Base-by-base conservation (phyloP, 1,140 invertebrate genomes). In the Glossosoma conforme region DNA sequence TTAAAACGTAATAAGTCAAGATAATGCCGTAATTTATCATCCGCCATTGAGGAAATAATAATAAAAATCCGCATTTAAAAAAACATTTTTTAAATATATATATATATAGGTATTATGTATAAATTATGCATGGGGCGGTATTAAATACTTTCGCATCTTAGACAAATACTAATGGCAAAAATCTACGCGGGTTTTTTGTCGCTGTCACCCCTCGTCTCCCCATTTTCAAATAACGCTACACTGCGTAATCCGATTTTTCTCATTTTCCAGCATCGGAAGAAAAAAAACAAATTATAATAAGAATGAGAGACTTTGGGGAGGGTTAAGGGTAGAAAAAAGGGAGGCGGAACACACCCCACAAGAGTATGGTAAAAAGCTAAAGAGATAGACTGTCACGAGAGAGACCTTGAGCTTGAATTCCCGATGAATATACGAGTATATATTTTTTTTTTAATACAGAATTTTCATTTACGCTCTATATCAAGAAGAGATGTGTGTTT, bases 161-260 rank as follows among this genome's bases (percentile, higher is more conserved):
- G n/a, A n/a, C n/a, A n/a, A 30, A 18, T 22, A 24, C 32, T 53
- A 49, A 57, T 57, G 55, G 50, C 25, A 50, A 53, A 57, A 57
- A 54, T 42, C 40, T 22, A 43, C 45, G 45, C 40, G 38, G 11
- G 25, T 46, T 49, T 54, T 54, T 30, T 35, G 28, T 53, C 33
- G 17, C 35, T 47, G 35, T 53, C 45, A 50, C 43, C 44, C 50
- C 37, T 10, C 25, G 38, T 58, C 47, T 43, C 51, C 52, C 43
- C 51, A 33, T 44, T 43, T 53, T 58, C 55, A 53, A 58, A 53
- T 52, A 57, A 50, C 46, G 42, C 54, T 28, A 53, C 52, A 52
- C 51, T 54, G 41, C 56, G 51, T 58, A 58, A 58, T 58, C 52
- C 56, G 52, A 58, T 54, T 58, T 58, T 54, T 52, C 50, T 57